Percentiles rank a stretch among this genome's conserved stretches.
Conservation (phyloP, 2,888 invertebrate genomes). For the Uropetala carovei region DNA sequence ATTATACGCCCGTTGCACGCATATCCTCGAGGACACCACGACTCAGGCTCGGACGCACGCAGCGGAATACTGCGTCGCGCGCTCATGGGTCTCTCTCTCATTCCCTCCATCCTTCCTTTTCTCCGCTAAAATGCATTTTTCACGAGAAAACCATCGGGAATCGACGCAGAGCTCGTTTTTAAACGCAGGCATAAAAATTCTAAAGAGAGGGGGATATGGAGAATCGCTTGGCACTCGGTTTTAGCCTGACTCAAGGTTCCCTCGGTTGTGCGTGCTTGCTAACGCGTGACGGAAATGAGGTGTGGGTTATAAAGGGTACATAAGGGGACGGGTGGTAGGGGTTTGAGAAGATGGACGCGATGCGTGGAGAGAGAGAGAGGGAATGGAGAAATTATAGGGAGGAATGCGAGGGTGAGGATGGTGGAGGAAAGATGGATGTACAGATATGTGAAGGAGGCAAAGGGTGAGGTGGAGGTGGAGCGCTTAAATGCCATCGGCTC, state of each 20-base stretch:
- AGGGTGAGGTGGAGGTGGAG: neutral
- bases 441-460: neutral
- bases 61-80: too few relatives aligned
- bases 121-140: too few relatives aligned
- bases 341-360: too few relatives aligned
- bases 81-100: too few relatives aligned
- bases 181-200: neutral
- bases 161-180: neutral
- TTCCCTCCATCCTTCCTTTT: too few relatives aligned
- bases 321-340: too few relatives aligned
- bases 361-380: neutral
- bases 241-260: neutral
- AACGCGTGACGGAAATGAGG: too few relatives aligned
- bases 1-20: too few relatives aligned
- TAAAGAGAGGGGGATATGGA: neutral
- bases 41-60: too few relatives aligned
- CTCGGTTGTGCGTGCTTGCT: too few relatives aligned
- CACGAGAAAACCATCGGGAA: neutral
- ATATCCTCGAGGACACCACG: too few relatives aligned
- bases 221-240: neutral
- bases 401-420: neutral
- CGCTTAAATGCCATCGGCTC: neutral
- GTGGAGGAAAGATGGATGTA: neutral
- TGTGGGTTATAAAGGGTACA: too few relatives aligned
- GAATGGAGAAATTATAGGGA: neutral